These are phyloP conservation scores for Gonatopus flavifemur DNA, from an alignment of 1,140 invertebrate genomes.

Conservation along the genomic window DNA sequence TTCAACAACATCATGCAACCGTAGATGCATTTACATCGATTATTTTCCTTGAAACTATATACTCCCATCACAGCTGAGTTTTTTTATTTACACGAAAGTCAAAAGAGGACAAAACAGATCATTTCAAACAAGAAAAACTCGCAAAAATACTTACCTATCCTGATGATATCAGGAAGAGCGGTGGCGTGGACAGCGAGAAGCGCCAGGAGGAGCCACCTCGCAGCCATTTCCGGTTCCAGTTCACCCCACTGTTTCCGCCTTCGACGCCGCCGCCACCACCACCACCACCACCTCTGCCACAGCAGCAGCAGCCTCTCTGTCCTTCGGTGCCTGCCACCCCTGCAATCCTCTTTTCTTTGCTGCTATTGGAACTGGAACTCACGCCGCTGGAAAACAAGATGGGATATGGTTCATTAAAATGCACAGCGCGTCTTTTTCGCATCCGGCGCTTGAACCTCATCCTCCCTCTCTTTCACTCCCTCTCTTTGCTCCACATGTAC, in stretches of 20 bases:
- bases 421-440: conserved; percentile 25
- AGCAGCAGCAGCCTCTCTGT: conserved; percentile 11
- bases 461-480: no score
- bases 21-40: no score
- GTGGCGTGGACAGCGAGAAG: conserved; percentile 38
- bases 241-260: conserved; percentile 23
- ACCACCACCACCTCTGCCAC: conserved; percentile 2
- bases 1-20: no score
- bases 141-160: conserved; percentile 49
- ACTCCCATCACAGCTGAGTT: no score
- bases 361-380: conserved; percentile 22
- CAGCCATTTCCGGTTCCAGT: conserved; percentile 45
- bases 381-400: conserved; percentile 40
- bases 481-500: no score
- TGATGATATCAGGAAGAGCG: conserved; percentile 53
- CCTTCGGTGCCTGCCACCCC: not conserved
- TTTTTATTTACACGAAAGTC: no score
- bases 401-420: conserved; percentile 41
- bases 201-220: conserved; percentile 45
- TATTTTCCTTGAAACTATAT: no score
- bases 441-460: no score
- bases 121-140: conserved; percentile 5
- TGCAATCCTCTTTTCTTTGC: not conserved
- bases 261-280: not conserved
- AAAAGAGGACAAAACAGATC: not conserved